Conservation (phyloP, 2,797 vertebrate species). For the Falco concolor region DNA sequence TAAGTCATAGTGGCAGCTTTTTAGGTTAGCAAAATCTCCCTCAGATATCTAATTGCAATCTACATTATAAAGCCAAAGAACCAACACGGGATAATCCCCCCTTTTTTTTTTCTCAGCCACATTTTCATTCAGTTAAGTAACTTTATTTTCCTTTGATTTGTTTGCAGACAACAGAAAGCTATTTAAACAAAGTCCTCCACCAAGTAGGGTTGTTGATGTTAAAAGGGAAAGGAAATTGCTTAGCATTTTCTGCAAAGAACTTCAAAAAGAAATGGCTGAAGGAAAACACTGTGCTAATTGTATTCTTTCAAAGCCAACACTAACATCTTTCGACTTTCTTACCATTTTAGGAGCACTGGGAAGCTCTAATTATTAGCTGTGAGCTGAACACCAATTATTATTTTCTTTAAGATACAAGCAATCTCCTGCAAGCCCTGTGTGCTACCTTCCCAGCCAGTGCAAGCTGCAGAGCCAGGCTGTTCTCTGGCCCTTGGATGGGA, state of each 20-base stretch:
- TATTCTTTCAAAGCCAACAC: neutral
- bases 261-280: constrained; percentile 21
- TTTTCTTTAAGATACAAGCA: neutral
- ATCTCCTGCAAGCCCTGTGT: neutral
- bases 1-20: neutral
- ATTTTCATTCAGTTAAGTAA: constrained; percentile 31
- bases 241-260: constrained; percentile 1
- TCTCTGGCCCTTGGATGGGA: accelerated
- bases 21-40: neutral
- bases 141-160: constrained; percentile 44
- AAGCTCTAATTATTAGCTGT: constrained; percentile 2
- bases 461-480: neutral
- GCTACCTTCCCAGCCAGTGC: neutral
- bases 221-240: constrained; percentile 37
- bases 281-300: neutral
- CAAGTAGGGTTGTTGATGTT: neutral
- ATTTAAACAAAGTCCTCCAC: constrained; percentile 6
- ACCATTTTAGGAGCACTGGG: neutral
- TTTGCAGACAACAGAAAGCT: constrained; percentile 24
- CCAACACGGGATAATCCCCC: neutral
- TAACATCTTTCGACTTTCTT: constrained; percentile 27
- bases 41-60: neutral
- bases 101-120: neutral
- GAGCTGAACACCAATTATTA: neutral
- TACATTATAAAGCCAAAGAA: neutral